phyloP scores from a whole-genome alignment of 1,140 invertebrate species.

The Temnothorax nylanderi region DNA sequence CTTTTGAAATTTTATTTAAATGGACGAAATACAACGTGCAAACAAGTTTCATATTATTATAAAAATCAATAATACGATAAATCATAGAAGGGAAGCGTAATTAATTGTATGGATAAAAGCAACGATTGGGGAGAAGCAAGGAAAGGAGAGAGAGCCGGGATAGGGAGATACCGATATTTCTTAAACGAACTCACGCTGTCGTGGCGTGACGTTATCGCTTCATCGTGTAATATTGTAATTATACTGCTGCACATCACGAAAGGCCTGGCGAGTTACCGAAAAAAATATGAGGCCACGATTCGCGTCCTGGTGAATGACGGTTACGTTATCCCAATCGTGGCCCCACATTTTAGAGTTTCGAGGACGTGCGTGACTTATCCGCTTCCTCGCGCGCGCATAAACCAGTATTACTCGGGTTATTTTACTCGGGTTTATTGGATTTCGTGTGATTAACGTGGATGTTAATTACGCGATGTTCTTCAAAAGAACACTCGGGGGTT shows the following conservation, averaged over 20 bases:
- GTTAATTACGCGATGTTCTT: constrained; percentile 9
- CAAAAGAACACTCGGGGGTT: background rate
- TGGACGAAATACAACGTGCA: background rate
- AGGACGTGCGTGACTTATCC: constrained; percentile 69
- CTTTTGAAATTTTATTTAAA: constrained; percentile 35
- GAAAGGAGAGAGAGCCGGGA: background rate
- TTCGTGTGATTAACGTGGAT: constrained; percentile 54
- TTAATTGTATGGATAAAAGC: constrained; percentile 1
- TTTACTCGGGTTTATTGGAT: constrained; percentile 23
- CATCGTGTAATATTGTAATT: constrained; percentile 79
- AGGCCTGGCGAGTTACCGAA: constrained; percentile 50
- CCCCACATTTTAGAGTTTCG: constrained; percentile 56
- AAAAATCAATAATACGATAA: background rate
- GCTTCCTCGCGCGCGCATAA: constrained; percentile 14
- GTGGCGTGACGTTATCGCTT: constrained; percentile 71
- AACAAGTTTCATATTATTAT: constrained; percentile 12
- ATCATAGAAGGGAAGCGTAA: background rate
- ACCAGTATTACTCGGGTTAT: constrained; percentile 26
- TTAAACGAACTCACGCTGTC: constrained; percentile 54
- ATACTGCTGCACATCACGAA: constrained; percentile 76
- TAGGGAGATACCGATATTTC: constrained; percentile 30
- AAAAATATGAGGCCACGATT: constrained; percentile 65
- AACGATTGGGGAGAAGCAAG: background rate
- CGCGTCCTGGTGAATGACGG: constrained; percentile 68
- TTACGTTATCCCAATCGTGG: constrained; percentile 56